Evolutionary conservation across 2,113 vertebrate genomes (phyloP).

Genomic region (Daboia siamensis): DNA sequence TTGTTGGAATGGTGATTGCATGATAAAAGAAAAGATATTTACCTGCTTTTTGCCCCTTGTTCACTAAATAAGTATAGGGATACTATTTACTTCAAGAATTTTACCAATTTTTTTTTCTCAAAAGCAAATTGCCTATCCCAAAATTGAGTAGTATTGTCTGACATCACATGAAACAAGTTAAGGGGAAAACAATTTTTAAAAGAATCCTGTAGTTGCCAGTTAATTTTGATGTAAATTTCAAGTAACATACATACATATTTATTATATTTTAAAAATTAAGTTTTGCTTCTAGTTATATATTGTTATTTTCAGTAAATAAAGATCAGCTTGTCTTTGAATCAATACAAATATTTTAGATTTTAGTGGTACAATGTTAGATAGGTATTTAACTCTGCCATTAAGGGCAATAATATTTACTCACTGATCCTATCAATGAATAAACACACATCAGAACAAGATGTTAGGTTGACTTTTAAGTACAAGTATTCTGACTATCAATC

Average conservation of each 20-base stretch:
- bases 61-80: too few relatives aligned
- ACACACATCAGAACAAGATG: rapidly evolving
- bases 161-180: too few relatives aligned
- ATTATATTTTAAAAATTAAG: not conserved
- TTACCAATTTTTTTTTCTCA: too few relatives aligned
- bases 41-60: too few relatives aligned
- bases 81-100: too few relatives aligned
- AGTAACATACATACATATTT: too few relatives aligned
- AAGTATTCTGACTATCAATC: not conserved
- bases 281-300: not conserved
- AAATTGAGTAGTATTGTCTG: too few relatives aligned
- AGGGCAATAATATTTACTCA: not conserved
- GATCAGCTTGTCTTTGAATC: not conserved
- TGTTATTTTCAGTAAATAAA: not conserved
- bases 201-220: too few relatives aligned
- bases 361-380: not conserved
- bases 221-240: too few relatives aligned
- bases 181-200: too few relatives aligned
- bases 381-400: not conserved
- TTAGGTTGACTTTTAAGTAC: not conserved
- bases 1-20: not conserved
- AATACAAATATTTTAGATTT: not conserved
- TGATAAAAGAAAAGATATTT: not conserved
- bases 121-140: too few relatives aligned
- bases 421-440: not conserved